Base-by-base conservation (phyloP, 2,888 invertebrate species). In the Fabriciana adippe region DNA sequence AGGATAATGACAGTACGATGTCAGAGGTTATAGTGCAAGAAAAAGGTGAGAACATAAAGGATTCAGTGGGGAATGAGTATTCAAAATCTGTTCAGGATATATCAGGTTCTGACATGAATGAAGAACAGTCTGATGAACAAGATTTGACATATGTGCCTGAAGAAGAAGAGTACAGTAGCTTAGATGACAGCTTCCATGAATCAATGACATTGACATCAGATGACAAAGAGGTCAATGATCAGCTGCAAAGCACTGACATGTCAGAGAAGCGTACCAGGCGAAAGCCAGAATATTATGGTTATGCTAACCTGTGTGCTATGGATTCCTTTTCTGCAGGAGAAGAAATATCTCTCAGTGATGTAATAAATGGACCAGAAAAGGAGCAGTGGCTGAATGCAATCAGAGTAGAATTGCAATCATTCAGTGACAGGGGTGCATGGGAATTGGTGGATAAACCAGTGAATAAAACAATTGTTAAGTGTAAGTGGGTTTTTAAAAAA, bases 371-470 rank as follows among this genome's bases (percentile, higher is more conserved):
- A 1, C 62, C 71, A 15, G 70, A 75, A n/a, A 68, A 45, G 13
- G 70, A 67, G 14, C 61, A 72, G 6, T 75, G 74, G 74, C 8
- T n/a, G 13, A 11, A 21, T 13, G 73, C 75, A 1, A 57, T 74
- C 59, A 11, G 63, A 48, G 70, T 70, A 5, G 75, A 75, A 31
- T 18, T 73, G 1, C 41, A 72, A 60, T 65, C 64, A 1, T 74
- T 75, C 53, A 14, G 66, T 6, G 61, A 75, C 3, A 75, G 72
- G 53, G 47, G 64, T 16, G 67, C 73, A 13, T 73, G 73, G 73
- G 69, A 66, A n/a, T 21, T 73, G 21, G 67, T 67, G n/a, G 31
- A 59, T 15, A 15, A 6, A 1, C 62, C 64, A 56, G 55, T 55
- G 35, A 56, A 55, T 13, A 35, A 50, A 51, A 68, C 55, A 45